phyloP scores from a whole-genome alignment of 92 coral and sea anemone genomes.

The Bergia puertoricense region DNA sequence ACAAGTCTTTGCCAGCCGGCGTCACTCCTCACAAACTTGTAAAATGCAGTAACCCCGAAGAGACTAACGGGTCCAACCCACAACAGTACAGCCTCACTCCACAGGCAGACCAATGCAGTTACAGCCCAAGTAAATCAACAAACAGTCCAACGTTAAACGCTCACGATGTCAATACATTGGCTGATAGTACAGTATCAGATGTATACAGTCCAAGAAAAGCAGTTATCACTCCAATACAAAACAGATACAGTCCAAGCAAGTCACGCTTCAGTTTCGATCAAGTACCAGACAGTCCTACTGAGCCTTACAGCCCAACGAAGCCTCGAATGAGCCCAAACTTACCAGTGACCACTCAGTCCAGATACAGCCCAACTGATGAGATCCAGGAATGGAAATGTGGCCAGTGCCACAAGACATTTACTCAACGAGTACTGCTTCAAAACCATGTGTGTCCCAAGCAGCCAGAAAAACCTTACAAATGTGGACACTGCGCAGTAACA shows the following conservation, averaged over 20 bases:
- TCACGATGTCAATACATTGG: neutral
- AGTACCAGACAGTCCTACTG: neutral
- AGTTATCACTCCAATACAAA: neutral
- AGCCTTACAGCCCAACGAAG: constrained; percentile 33
- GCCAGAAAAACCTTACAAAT: constrained; percentile 84
- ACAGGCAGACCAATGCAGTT: neutral
- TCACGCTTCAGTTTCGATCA: constrained; percentile 18
- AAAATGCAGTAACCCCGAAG: neutral
- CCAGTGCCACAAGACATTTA: constrained; percentile 81
- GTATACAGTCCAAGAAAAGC: constrained; percentile 3
- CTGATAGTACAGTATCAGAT: constrained; percentile 1
- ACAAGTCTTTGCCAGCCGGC: neutral
- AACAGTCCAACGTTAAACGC: neutral
- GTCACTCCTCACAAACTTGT: neutral
- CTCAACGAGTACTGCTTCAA: constrained; percentile 82
- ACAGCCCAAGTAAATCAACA: neutral
- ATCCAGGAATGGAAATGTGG: constrained; percentile 81
- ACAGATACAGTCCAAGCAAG: constrained; percentile 1
- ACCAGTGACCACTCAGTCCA: constrained; percentile 26
- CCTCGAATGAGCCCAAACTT: constrained; percentile 22
- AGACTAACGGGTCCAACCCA: neutral
- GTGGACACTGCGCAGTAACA: constrained; percentile 84
- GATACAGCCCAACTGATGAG: constrained; percentile 42
- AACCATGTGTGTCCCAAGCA: constrained; percentile 83
- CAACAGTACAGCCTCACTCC: neutral